Percentiles rank a stretch among this genome's conserved stretches.
Conservation (phyloP, 2,113 vertebrate genomes). For the Hypanus sabinus region DNA sequence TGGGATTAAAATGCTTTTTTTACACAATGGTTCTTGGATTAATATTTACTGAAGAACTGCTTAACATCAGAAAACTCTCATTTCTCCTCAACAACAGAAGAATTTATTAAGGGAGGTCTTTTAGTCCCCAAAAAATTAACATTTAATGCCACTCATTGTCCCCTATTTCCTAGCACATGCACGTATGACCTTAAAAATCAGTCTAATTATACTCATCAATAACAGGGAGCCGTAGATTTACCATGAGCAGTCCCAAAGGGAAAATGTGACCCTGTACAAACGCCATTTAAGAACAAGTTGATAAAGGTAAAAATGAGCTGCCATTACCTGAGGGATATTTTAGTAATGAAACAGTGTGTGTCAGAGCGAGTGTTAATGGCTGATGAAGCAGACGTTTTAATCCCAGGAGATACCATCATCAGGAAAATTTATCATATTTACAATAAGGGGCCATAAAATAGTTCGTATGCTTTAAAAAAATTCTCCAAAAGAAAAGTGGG, state of each 20-base stretch:
- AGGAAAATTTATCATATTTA: conserved; percentile 96
- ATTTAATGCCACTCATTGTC: conserved; percentile 39
- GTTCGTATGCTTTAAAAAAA: background rate
- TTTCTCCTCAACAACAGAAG: background rate
- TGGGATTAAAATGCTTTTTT: too few relatives aligned
- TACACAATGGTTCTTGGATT: background rate
- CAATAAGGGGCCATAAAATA: conserved; percentile 48
- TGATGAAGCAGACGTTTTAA: conserved; percentile 64
- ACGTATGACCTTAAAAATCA: conserved; percentile 58
- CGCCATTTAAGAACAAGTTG: conserved; percentile 81
- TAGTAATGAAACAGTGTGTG: conserved; percentile 67
- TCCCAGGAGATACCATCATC: conserved; percentile 89
- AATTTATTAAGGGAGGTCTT: background rate
- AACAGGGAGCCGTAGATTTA: conserved; percentile 74
- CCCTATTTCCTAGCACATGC: conserved; percentile 61
- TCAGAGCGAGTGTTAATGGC: conserved; percentile 67
- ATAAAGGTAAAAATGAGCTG: conserved; percentile 89
- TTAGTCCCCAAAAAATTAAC: background rate
- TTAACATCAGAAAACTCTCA: background rate
- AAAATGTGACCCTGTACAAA: conserved; percentile 72
- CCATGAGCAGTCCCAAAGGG: conserved; percentile 70
- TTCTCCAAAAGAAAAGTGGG: background rate
- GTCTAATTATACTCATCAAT: conserved; percentile 78
- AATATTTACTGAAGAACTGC: background rate
- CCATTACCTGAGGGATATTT: conserved; percentile 81